Evolutionary conservation across 2,113 vertebrate species (phyloP), one percentile per base, ranked within the genome.

Genomic region (Rhipidura dahli): DNA sequence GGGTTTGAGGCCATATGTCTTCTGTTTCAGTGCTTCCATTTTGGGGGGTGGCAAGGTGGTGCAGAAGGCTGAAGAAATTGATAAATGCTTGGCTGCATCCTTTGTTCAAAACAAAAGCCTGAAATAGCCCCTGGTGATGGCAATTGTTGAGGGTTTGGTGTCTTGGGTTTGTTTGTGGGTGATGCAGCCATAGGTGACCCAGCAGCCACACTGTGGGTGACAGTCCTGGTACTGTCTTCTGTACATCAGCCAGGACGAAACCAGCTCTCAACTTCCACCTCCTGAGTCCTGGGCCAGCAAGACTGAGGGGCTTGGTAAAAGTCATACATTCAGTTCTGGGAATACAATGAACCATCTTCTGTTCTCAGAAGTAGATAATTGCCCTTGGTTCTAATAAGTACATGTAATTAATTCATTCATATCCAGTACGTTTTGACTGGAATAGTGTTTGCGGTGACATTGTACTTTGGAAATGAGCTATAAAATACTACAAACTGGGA

Each of bases 31-130:
- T 65, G 23, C 63, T 82, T 83, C 45, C 7, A 21, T 50, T 77
- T 13, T n/a, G 21, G 5, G 50, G 37, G 2, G 3, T 0, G 3
- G 24, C 2, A 1, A 6, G 11, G 9, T 8, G 40, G 2, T 45
- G n/a, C 68, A 83, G 31, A 64, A 72, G 53, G 63, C 18, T 76
- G 72, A 72, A 76, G 39, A 35, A 15, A 50, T 37, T 21, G 18
- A 59, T 17, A 50, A 82, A 76, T 22, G 30, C 35, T 80, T 69
- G 54, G 15, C 79, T 92, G 13, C n/a, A 33, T 75, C 47, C 37
- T 83, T 51, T 53, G 42, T 40, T 61, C 45, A n/a, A 84, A 73
- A 49, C 4, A 16, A 45, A 37, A 39, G 19, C 7, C 42, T 82
- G 84, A 47, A 77, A 54, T 15, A 78, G 53, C 59, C 33, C 21